phyloP scores from a whole-genome alignment of 2,888 invertebrate genomes.

The Entomobrya proxima region DNA sequence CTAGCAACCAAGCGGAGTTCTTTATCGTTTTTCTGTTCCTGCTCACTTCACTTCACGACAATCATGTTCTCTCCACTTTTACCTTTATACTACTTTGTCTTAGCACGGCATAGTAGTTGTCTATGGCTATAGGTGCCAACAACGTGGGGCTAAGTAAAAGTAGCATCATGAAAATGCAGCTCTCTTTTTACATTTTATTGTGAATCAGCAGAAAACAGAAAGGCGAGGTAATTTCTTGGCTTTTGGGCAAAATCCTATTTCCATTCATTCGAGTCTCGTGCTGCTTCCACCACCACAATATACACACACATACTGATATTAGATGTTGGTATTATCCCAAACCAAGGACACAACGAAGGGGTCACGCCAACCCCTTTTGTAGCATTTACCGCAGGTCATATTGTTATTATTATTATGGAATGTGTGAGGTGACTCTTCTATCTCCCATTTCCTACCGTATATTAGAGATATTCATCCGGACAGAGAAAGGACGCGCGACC shows the following conservation, averaged over 20 bases:
- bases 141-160: not conserved
- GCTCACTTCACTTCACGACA: too few species aligned
- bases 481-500: not conserved
- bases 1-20: not conserved
- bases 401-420: too few species aligned
- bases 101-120: not conserved
- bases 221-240: conserved; percentile 49
- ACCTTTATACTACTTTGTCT: not conserved
- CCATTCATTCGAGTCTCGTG: not conserved
- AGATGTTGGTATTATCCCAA: not conserved
- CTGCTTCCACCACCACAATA: conserved; percentile 25
- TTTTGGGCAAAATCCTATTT: conserved; percentile 29
- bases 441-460: not conserved
- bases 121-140: not conserved
- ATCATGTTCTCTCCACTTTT: not conserved
- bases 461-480: conserved; percentile 3
- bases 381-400: not conserved
- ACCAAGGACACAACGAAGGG: not conserved
- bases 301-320: too few species aligned
- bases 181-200: not conserved
- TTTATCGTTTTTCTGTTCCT: conserved; percentile 2
- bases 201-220: not conserved
- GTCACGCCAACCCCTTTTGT: not conserved
- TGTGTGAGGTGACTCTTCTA: too few species aligned
- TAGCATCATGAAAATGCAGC: not conserved